Evolutionary conservation across 2,888 invertebrate genomes (phyloP).

Genomic region (Acleris cristana): DNA sequence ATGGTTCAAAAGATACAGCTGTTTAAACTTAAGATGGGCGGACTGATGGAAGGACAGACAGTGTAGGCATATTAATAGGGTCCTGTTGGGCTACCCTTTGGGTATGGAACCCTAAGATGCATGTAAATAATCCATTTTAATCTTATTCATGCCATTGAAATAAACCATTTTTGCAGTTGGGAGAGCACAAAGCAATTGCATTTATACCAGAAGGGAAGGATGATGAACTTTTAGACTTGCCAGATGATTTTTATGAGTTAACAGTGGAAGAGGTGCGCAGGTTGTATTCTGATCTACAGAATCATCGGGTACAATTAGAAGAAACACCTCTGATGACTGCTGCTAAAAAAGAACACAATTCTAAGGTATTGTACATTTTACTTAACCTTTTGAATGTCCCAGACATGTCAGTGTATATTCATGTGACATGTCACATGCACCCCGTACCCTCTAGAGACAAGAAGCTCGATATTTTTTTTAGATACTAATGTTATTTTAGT

Average conservation of each 20-base stretch:
- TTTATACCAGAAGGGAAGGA: constrained; percentile 85
- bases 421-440: too few species aligned
- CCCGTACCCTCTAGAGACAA: too few species aligned
- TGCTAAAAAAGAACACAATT: constrained; percentile 55
- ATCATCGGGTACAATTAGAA: constrained; percentile 85
- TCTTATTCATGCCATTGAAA: neutral
- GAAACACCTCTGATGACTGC: constrained; percentile 89
- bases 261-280: constrained; percentile 91
- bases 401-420: too few species aligned
- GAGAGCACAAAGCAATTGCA: constrained; percentile 89
- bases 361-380: constrained; percentile 41
- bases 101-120: too few species aligned
- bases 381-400: too few species aligned
- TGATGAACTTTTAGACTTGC: constrained; percentile 87
- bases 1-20: too few species aligned
- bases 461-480: too few species aligned
- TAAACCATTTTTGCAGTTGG: constrained; percentile 82
- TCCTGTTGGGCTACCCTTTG: too few species aligned
- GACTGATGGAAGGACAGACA: too few species aligned
- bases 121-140: neutral
- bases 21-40: too few species aligned
- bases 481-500: too few species aligned
- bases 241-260: constrained; percentile 95
- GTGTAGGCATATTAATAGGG: too few species aligned
- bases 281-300: constrained; percentile 89